Evolutionary conservation across 2,113 vertebrate species (phyloP).

Genomic region (Seriola aureovittata): DNA sequence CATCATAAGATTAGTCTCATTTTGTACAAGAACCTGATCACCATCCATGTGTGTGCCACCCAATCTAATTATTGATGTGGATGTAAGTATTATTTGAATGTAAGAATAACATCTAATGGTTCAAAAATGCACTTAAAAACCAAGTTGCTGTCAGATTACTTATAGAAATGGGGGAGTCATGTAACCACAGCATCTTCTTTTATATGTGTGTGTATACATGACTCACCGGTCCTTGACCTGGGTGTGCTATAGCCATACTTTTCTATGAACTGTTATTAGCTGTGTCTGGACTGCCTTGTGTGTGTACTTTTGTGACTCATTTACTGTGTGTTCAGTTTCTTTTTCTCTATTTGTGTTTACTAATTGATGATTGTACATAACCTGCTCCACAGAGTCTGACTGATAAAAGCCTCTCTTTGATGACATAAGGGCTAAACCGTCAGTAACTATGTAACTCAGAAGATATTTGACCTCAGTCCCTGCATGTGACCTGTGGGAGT

Average conservation of each 20-base stretch:
- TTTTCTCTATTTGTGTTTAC: conserved; percentile 5
- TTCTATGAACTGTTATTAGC: conserved; percentile 10
- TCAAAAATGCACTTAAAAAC: neutral
- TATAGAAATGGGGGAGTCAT: neutral
- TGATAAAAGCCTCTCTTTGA: conserved; percentile 17
- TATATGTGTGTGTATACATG: neutral
- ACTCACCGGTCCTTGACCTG: conserved; percentile 14
- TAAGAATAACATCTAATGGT: neutral
- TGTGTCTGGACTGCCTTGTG: neutral
- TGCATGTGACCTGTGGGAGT: conserved; percentile 41
- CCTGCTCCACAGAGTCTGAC: conserved; percentile 2
- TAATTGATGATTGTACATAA: neutral
- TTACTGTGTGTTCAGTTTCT: neutral
- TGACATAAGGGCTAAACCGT: conserved; percentile 23
- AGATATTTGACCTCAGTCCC: conserved; percentile 49
- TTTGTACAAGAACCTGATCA: neutral
- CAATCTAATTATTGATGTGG: neutral
- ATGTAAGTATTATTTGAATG: neutral
- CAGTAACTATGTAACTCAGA: neutral
- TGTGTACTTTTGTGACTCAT: neutral
- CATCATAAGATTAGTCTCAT: neutral
- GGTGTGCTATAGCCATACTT: neutral
- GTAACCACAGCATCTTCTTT: conserved; percentile 3
- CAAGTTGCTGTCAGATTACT: neutral
- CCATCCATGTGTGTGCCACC: neutral